Conservation (phyloP, 2,113 vertebrate species). For the Lophochroa leadbeateri region DNA sequence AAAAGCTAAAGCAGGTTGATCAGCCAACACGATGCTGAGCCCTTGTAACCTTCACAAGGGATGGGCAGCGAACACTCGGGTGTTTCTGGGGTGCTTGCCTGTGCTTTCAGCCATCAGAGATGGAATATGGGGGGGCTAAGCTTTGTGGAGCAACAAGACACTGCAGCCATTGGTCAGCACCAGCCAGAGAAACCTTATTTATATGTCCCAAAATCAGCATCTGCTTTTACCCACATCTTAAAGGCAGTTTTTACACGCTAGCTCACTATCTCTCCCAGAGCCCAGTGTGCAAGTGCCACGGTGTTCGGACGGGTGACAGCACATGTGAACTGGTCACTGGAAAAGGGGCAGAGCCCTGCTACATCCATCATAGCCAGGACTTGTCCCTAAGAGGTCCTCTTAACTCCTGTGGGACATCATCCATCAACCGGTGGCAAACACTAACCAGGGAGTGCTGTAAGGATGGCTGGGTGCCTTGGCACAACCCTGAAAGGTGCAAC, state of each 20-base stretch:
- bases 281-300: neutral
- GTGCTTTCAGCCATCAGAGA: fast-evolving
- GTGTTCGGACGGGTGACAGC: neutral
- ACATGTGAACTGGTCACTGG: fast-evolving
- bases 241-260: neutral
- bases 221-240: neutral
- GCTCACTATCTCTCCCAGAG: fast-evolving
- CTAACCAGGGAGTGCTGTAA: neutral
- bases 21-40: fast-evolving
- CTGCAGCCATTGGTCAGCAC: neutral
- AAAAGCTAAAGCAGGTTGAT: neutral
- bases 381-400: neutral
- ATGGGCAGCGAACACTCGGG: too few species aligned
- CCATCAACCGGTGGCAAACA: neutral
- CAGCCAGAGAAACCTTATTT: neutral
- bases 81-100: fast-evolving
- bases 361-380: neutral
- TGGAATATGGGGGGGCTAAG: neutral
- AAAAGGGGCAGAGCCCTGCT: neutral
- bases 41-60: fast-evolving
- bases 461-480: neutral
- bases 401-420: fast-evolving
- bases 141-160: fast-evolving
- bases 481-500: neutral
- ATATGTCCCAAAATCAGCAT: neutral